Evolutionary conservation across 2,797 vertebrate species (phyloP).

Genomic region (Acipenser oxyrinchus): DNA sequence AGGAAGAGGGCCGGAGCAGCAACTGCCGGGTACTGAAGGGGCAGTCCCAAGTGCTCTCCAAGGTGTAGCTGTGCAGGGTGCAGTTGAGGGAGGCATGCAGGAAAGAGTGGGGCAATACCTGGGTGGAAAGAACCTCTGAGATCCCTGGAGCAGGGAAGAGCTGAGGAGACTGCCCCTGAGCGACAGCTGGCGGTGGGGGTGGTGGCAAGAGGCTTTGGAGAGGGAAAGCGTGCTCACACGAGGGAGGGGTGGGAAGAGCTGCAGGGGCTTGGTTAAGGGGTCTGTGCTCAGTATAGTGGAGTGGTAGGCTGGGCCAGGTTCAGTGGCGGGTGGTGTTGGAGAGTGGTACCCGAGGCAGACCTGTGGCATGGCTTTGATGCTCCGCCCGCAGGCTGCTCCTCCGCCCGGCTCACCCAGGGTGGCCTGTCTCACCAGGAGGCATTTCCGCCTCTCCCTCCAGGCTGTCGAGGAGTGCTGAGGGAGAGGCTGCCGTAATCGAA

Average conservation of each 20-base stretch:
- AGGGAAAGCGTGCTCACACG: slow-evolving; percentile 45
- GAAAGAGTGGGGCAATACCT: slow-evolving; percentile 66
- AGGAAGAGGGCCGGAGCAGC: slow-evolving; percentile 65
- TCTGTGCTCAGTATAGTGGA: slow-evolving; percentile 42
- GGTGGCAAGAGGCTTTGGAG: slow-evolving; percentile 65
- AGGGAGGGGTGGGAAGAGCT: slow-evolving; percentile 58
- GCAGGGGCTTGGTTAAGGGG: slow-evolving; percentile 64
- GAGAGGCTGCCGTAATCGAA: slow-evolving; percentile 91
- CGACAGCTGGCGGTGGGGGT: slow-evolving; percentile 51
- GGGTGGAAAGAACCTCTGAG: slow-evolving; percentile 62
- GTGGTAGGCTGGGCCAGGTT: slow-evolving; percentile 44
- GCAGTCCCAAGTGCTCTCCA: slow-evolving; percentile 60
- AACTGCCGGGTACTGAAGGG: slow-evolving; percentile 63
- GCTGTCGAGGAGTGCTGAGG: slow-evolving; percentile 50
- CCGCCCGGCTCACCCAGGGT: slow-evolving; percentile 76
- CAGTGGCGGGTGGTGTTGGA: slow-evolving; percentile 32
- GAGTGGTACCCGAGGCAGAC: slow-evolving; percentile 46
- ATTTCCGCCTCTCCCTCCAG: slow-evolving; percentile 83
- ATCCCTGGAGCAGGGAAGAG: slow-evolving; percentile 68
- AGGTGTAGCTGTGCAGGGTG: slow-evolving; percentile 68
- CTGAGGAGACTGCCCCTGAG: slow-evolving; percentile 58
- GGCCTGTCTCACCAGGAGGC: slow-evolving; percentile 84
- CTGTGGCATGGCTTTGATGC: slow-evolving; percentile 32
- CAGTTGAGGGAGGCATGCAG: slow-evolving; percentile 59
- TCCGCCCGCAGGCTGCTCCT: slow-evolving; percentile 50